A percentile compares a stretch with the other conserved stretches of the same genome.
These are phyloP conservation scores for Craniophora ligustri DNA, from an alignment of 2,888 invertebrate genomes.

Conservation along the genomic window DNA sequence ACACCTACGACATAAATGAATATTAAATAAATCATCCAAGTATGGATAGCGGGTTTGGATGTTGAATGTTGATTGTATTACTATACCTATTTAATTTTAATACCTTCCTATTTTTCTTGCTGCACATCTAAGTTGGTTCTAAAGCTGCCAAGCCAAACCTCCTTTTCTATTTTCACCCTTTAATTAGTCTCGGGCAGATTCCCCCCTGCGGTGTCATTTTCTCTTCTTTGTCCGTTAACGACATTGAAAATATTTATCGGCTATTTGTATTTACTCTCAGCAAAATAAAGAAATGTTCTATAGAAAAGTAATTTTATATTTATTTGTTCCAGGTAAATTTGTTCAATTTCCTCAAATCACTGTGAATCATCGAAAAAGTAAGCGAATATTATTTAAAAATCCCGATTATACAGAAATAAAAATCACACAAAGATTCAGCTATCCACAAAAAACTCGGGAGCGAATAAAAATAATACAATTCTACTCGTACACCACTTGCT, in stretches of 20 bases:
- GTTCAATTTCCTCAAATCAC: conserved; percentile 13
- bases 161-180: conserved; percentile 2
- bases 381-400: conserved; percentile 24
- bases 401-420: conserved; percentile 21
- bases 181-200: conserved; percentile 29
- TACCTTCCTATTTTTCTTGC: background rate
- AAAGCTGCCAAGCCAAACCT: conserved; percentile 1
- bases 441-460: conserved; percentile 29
- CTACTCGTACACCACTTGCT: conserved; percentile 19
- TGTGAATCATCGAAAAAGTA: conserved; percentile 2
- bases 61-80: no score
- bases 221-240: conserved; percentile 9
- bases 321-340: conserved; percentile 62
- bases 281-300: no score
- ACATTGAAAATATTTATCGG: conserved; percentile 4
- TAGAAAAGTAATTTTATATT: no score
- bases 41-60: no score
- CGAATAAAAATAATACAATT: conserved; percentile 47
- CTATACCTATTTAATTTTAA: no score
- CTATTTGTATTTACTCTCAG: background rate
- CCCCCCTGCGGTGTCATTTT: conserved; percentile 1
- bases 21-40: no score
- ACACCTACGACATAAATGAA: no score
- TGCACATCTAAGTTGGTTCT: background rate
- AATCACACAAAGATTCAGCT: conserved; percentile 18